These are phyloP conservation scores for Lepidurus apus DNA, from an alignment of 1,140 invertebrate species.

Conservation along the genomic window DNA sequence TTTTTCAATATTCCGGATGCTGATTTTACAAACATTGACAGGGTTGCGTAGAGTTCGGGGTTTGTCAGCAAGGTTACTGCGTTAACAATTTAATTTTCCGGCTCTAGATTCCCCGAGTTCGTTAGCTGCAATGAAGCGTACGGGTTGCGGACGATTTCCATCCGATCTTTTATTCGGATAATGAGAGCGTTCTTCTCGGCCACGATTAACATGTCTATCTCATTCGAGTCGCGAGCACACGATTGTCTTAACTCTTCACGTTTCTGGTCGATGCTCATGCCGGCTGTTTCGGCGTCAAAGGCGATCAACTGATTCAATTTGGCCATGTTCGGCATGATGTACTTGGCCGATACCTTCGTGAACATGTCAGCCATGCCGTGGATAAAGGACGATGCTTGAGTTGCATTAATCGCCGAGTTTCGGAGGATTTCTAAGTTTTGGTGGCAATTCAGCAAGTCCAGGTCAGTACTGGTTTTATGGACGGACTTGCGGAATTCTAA, in stretches of 20 bases:
- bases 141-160: too few relatives aligned
- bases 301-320: not conserved
- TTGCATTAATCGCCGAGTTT: not conserved
- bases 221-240: not conserved
- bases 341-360: not conserved
- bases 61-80: too few relatives aligned
- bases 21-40: too few relatives aligned
- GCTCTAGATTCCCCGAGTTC: too few relatives aligned
- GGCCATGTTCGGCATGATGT: slow-evolving; percentile 23
- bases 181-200: not conserved
- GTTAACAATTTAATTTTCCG: too few relatives aligned
- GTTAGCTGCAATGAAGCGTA: too few relatives aligned
- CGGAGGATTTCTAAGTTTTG: too few relatives aligned
- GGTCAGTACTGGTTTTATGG: too few relatives aligned
- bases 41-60: too few relatives aligned
- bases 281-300: not conserved
- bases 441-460: too few relatives aligned
- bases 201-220: slow-evolving; percentile 24
- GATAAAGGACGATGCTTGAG: not conserved
- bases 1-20: too few relatives aligned
- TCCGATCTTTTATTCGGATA: too few relatives aligned
- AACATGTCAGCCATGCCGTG: not conserved
- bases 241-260: slow-evolving; percentile 5
- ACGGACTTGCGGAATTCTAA: not conserved
- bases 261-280: not conserved